Evolutionary conservation across 2,888 invertebrate species (phyloP), one percentile per base, ranked within the genome.

Genomic region (Ormyrus thymus): DNA sequence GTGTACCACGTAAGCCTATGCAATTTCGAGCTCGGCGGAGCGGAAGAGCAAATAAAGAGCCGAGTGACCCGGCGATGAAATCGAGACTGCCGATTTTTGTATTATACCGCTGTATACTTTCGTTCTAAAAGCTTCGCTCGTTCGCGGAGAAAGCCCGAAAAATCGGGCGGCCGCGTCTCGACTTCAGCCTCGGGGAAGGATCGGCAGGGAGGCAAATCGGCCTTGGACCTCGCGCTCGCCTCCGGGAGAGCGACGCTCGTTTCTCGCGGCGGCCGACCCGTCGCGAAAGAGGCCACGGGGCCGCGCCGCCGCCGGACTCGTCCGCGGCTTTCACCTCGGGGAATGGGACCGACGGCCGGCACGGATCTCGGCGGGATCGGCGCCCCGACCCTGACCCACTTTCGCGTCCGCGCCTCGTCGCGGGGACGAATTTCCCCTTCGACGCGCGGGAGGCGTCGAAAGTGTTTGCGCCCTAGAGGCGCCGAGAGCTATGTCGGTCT

Each of bases 331-430:
- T 86, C 86, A 84, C 85, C 83, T 79, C 81, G 13, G 43, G 29
- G 43, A 43, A 9, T 11, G 7, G n/a, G 48, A 43, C n/a, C 15
- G 7, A 10, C 8, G 13, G 46, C 11, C 29, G 45, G 56, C 69
- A 4, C 45, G 6, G 56, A 8, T 29, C 46, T 46, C 45, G 62
- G 72, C 62, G 65, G 73, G 79, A 81, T 71, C 74, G 84, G 82
- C 79, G 29, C n/a, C 13, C 56, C 83, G 87, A 86, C 86, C 87
- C 86, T 87, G 89, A 89, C 89, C 88, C 84, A 86, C 85, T 85
- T 68, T n/a, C 29, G 11, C 62, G 46, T 45, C 56, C 71, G 46
- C 59, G 69, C 59, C 11, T 68, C 45, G 8, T 56, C 15, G 5
- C 55, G 13, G 7, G 29, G 10, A 58, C 3, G 4, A 1, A 69